phyloP scores from a whole-genome alignment of 2,888 invertebrate genomes.

The Tryphoninae sp. region DNA sequence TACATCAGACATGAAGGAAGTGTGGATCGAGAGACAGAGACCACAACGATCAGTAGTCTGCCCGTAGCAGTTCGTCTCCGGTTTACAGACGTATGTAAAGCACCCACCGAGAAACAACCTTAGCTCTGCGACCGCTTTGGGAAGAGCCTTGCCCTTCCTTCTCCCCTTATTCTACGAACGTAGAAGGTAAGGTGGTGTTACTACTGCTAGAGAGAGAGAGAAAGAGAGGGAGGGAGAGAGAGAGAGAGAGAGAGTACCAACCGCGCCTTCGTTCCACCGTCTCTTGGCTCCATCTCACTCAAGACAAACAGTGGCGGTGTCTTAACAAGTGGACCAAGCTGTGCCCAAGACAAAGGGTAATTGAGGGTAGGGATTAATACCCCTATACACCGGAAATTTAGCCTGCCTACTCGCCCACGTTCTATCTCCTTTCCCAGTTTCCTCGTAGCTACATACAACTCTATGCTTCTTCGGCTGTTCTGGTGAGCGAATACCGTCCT shows the following conservation, averaged over 20 bases:
- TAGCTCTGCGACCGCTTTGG: constrained; percentile 57
- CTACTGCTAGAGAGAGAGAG: constrained; percentile 61
- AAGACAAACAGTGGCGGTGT: constrained; percentile 82
- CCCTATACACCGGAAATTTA: constrained; percentile 79
- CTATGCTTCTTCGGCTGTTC: constrained; percentile 51
- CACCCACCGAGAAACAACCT: constrained; percentile 78
- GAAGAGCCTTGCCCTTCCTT: constrained; percentile 34
- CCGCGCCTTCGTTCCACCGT: constrained; percentile 46
- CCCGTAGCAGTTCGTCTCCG: constrained; percentile 80
- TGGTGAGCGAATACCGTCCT: constrained; percentile 49
- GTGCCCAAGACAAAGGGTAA: constrained; percentile 82
- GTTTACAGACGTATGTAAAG: constrained; percentile 80
- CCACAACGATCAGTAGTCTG: constrained; percentile 81
- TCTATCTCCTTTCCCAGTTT: constrained; percentile 50
- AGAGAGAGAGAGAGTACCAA: constrained; percentile 58
- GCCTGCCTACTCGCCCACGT: constrained; percentile 41
- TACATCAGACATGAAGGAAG: constrained; percentile 54
- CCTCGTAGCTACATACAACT: constrained; percentile 25
- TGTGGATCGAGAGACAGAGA: constrained; percentile 64
- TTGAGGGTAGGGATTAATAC: constrained; percentile 82
- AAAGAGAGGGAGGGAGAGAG: constrained; percentile 61
- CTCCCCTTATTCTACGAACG: constrained; percentile 67
- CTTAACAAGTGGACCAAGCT: constrained; percentile 82
- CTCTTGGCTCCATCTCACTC: constrained; percentile 73
- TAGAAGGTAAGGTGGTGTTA: constrained; percentile 59